Percentiles rank a stretch among this genome's conserved stretches.
phyloP scores from a whole-genome alignment of 1,140 invertebrate species.

The Ylistrum balloti region DNA sequence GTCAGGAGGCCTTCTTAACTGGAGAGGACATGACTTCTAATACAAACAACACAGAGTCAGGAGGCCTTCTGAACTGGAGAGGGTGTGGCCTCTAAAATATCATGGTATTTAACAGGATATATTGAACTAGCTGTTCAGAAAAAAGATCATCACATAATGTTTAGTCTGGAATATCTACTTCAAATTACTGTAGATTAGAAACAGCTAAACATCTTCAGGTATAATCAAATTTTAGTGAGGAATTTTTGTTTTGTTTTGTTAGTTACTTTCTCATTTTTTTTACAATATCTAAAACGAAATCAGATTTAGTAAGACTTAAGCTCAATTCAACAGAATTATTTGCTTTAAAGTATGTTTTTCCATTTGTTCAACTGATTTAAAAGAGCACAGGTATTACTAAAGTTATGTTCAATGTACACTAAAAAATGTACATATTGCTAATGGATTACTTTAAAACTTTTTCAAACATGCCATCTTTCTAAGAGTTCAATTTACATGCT shows the following conservation, averaged over 20 bases:
- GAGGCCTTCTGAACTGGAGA: not conserved
- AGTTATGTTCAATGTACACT: no score
- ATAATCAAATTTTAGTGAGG: no score
- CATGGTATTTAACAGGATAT: no score
- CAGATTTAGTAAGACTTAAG: not conserved
- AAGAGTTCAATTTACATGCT: no score
- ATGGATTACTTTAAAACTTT: no score
- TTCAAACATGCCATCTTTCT: not conserved
- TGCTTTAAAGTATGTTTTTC: not conserved
- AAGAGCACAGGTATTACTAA: no score
- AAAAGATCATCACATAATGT: not conserved
- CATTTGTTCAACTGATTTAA: no score
- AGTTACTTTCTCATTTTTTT: no score
- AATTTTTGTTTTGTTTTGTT: no score
- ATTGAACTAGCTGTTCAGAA: not conserved
- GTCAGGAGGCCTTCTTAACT: not conserved
- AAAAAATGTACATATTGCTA: no score
- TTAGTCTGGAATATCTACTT: not conserved
- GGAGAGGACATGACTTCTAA: not conserved
- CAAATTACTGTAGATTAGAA: not conserved
- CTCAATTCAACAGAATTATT: not conserved
- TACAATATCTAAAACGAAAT: not conserved
- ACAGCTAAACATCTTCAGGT: not conserved
- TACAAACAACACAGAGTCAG: slow-evolving; percentile 46
- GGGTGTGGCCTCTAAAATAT: not conserved